Base-by-base conservation (phyloP, 2,888 invertebrate species). In the Papilio demoleus region DNA sequence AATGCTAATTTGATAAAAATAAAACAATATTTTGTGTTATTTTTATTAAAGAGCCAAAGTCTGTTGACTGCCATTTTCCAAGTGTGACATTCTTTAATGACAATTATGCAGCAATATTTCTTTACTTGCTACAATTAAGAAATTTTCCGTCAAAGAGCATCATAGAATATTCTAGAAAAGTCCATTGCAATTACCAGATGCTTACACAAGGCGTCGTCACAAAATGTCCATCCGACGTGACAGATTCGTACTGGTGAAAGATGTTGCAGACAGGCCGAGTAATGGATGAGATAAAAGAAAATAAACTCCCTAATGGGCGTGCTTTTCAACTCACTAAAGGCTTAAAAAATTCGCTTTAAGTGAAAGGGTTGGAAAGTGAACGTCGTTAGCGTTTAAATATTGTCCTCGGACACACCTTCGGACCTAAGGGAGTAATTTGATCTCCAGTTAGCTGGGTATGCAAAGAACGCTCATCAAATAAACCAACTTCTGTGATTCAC, bases 291-390 rank as follows among this genome's bases (percentile, higher is more conserved):
- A 81, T 81, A 76, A 83, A 83, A 82, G 81, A 83, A 81, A 83
- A 82, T 83, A 83, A 80, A 78, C 81, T 77, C 78, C 78, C 81
- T 87, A 88, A 87, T 87, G 88, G 86, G 84, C 83, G 83, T 81
- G 85, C 86, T 83, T 85, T 82, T 81, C 47, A 83, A 83, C 81
- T 83, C 83, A 85, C 85, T 86, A 86, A 85, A 82, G 84, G 84
- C 82, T 84, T 85, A 84, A 82, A 53, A 86, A 85, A 84, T 84
- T 79, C 77, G 73, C 72, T 74, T 74, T 76, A 77, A 79, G 76
- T 75, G 77, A 71, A 63, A 73, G 70, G 62, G 76, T 73, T 68
- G 72, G 72, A 66, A 65, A 60, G 66, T 58, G 64, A 67, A 59
- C 60, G 60, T 64, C 63, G 63, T 67, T 65, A 69, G 38, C 65